Percentiles rank a stretch among this genome's conserved stretches.
These are phyloP conservation scores for Pimephales promelas DNA, from an alignment of 2,113 vertebrate genomes.

Conservation along the genomic window DNA sequence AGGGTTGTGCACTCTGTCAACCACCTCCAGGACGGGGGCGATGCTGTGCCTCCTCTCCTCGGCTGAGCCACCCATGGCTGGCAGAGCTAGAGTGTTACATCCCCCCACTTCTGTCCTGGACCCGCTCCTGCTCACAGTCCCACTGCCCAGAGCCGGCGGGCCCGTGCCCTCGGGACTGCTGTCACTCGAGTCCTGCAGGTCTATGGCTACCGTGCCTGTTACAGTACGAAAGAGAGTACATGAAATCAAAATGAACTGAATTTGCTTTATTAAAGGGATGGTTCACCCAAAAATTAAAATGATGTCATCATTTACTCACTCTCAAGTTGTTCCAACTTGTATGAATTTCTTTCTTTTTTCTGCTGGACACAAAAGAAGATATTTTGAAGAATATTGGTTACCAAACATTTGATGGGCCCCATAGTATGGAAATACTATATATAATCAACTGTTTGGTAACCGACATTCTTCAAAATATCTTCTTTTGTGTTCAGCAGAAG, in stretches of 20 bases:
- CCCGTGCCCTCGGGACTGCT: slow-evolving; percentile 75
- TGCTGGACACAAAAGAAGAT: too few relatives aligned
- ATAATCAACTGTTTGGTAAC: too few relatives aligned
- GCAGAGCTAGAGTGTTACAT: slow-evolving; percentile 74
- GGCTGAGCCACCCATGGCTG: slow-evolving; percentile 62
- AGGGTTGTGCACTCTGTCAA: slow-evolving; percentile 74
- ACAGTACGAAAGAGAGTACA: neutral
- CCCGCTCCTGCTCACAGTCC: slow-evolving; percentile 63
- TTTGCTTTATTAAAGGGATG: neutral
- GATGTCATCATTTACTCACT: too few relatives aligned
- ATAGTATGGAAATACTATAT: too few relatives aligned
- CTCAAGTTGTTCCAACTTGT: too few relatives aligned
- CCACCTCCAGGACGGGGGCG: slow-evolving; percentile 80
- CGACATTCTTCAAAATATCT: too few relatives aligned
- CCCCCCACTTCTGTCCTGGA: slow-evolving; percentile 68
- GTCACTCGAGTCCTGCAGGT: slow-evolving; percentile 79
- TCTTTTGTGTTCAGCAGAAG: too few relatives aligned
- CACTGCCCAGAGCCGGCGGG: slow-evolving; percentile 28
- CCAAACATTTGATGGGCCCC: too few relatives aligned
- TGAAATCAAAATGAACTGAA: neutral
- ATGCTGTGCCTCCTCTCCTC: slow-evolving; percentile 80
- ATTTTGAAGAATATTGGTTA: too few relatives aligned
- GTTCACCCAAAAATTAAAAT: too few relatives aligned
- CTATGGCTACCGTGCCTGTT: slow-evolving; percentile 81
- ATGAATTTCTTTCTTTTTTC: too few relatives aligned